These are phyloP conservation scores for Craterocephalus amniculus DNA, from an alignment of 2,797 vertebrate species.

Conservation along the genomic window DNA sequence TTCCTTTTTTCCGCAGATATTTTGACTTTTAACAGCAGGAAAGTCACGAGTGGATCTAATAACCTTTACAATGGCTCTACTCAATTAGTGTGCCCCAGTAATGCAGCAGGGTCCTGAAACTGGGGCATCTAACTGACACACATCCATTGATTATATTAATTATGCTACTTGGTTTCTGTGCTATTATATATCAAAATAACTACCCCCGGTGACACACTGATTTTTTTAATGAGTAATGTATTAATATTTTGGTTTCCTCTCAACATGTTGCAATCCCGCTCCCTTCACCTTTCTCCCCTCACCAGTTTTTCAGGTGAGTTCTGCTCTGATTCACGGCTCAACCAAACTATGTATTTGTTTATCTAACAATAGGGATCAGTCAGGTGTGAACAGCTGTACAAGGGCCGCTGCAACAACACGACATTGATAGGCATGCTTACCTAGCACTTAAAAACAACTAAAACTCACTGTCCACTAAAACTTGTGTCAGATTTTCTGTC, in stretches of 20 bases:
- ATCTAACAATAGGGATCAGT: constrained; percentile 68
- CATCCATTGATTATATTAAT: constrained; percentile 21
- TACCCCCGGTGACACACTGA: neutral
- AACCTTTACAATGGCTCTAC: constrained; percentile 4
- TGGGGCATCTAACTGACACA: neutral
- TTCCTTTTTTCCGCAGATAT: neutral
- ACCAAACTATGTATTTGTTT: constrained; percentile 63
- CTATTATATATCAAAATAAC: constrained; percentile 4
- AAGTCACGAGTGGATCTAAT: constrained; percentile 23
- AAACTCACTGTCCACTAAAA: constrained; percentile 18
- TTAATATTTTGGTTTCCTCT: neutral
- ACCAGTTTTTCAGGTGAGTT: constrained; percentile 63
- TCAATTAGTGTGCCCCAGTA: constrained; percentile 1
- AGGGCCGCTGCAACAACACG: constrained; percentile 53
- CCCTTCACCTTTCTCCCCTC: neutral
- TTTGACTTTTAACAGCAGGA: constrained; percentile 9
- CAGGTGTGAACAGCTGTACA: constrained; percentile 62
- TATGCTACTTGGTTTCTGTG: constrained; percentile 5
- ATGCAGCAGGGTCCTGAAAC: neutral
- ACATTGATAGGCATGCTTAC: constrained; percentile 33
- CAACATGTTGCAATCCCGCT: constrained; percentile 12
- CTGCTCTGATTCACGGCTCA: constrained; percentile 50
- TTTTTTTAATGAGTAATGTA: constrained; percentile 11
- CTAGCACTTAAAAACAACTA: constrained; percentile 7
- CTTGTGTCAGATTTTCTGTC: constrained; percentile 2